Conservation (phyloP, 2,888 invertebrate genomes). For the Crossocerus cetratus region DNA sequence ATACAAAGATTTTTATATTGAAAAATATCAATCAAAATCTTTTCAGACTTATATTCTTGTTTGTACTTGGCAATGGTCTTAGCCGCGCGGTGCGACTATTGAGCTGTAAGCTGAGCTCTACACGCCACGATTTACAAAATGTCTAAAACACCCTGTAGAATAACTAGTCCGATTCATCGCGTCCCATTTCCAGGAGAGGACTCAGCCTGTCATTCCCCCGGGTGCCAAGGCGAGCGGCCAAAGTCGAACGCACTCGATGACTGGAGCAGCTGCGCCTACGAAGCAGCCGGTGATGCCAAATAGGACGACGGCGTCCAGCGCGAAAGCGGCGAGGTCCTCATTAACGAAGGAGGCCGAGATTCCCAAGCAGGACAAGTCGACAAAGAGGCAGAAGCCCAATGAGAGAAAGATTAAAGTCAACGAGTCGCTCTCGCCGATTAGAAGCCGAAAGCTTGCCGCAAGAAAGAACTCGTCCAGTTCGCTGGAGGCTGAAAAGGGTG, state of each 20-base stretch:
- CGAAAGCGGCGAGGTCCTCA: background rate
- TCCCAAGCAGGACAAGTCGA: background rate
- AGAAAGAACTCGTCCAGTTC: background rate
- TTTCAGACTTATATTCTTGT: no score
- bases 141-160: no score
- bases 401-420: constrained; percentile 1
- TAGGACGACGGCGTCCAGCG: background rate
- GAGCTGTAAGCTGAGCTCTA: no score
- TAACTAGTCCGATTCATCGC: background rate
- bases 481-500: background rate
- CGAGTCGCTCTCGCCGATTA: background rate
- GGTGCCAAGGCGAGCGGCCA: background rate
- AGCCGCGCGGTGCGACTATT: no score
- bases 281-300: background rate
- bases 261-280: background rate
- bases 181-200: background rate
- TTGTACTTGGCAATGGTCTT: no score
- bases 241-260: background rate
- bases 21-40: no score
- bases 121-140: no score
- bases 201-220: background rate
- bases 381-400: background rate
- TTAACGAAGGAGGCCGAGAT: background rate
- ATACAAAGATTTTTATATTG: no score
- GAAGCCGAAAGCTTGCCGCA: background rate